Base-by-base conservation (phyloP, 2,888 invertebrate species). In the Rugalucina vietnamica region DNA sequence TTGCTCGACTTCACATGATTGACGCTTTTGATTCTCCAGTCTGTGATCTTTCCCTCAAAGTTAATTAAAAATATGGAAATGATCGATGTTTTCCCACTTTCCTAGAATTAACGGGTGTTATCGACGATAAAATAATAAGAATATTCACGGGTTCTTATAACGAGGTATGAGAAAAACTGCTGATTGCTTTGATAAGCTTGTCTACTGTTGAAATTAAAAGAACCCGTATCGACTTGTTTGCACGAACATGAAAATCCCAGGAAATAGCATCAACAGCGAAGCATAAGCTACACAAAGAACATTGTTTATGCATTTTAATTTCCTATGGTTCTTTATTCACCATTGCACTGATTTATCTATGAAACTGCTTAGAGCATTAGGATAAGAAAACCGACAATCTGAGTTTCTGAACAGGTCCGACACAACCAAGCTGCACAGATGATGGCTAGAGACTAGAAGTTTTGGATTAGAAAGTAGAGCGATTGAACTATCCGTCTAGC, bases 11-110 rank as follows among this genome's bases (percentile, higher is more conserved):
- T 18, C 29, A 34, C 24, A 5, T 65, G 65, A 65, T 65, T 65
- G 65, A 65, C 65, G 65, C 65, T 65, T 65, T 65, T 65, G 65
- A 34, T 65, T 29, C 34, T 18, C 34, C 18, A 29, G 34, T 5
- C 65, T 65, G 34, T 34, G 32, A 65, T 65, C 65, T 34, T 65
- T 60, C 24, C 27, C 65, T 29, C 29, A 65, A 65, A 65, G 65
- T 65, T 65, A 65, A 65, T 65, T 65, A 65, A 65, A 65, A 65
- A 65, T 65, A 65, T 65, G 65, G 65, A 65, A 65, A 65, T 65
- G 65, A 65, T 65, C 65, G 65, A 65, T 65, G 65, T 5, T 34
- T 65, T 65, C 27, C 65, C 65, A 65, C 12, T 65, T 65, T 65
- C 34, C 8, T 24, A 8, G 65, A 29, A 65, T 65, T 65, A 65